phyloP scores from a whole-genome alignment of 2,113 vertebrate species.

The Hirundichthys speculiger region DNA sequence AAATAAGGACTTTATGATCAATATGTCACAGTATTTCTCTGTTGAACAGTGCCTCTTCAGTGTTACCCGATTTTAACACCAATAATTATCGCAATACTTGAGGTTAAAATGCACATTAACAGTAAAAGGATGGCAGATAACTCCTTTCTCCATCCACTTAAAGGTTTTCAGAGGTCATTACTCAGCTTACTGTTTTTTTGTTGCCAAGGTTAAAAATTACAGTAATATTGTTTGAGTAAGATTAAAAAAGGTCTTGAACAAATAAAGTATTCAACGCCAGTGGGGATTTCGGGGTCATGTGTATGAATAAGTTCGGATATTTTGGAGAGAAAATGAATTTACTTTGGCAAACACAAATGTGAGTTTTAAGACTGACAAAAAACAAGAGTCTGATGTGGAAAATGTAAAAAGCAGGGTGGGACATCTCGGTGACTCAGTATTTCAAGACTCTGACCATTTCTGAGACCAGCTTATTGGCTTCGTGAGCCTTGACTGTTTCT shows the following conservation, averaged over 20 bases:
- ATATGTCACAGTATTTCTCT: constrained; percentile 12
- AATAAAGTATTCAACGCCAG: constrained; percentile 9
- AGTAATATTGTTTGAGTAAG: constrained; percentile 20
- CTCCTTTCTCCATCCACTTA: background rate
- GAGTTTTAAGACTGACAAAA: constrained; percentile 38
- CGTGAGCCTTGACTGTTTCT: constrained; percentile 14
- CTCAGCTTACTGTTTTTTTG: constrained; percentile 5
- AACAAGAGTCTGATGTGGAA: constrained; percentile 54
- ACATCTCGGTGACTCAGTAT: constrained; percentile 48
- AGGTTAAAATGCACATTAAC: background rate
- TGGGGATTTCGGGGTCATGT: constrained; percentile 24
- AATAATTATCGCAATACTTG: constrained; percentile 14
- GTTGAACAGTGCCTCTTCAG: background rate
- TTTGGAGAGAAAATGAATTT: constrained; percentile 33
- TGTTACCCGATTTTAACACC: background rate
- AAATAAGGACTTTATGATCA: constrained; percentile 11
- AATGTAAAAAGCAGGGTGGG: constrained; percentile 25
- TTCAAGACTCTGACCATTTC: constrained; percentile 14
- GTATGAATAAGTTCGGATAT: constrained; percentile 31
- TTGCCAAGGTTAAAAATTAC: constrained; percentile 30
- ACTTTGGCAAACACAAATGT: constrained; percentile 34
- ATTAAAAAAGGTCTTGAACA: constrained; percentile 10
- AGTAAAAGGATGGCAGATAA: background rate
- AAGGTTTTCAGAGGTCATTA: constrained; percentile 18
- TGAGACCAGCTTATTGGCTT: constrained; percentile 1